phyloP scores from a whole-genome alignment of 2,113 vertebrate species.

The Bujurquina vittata region DNA sequence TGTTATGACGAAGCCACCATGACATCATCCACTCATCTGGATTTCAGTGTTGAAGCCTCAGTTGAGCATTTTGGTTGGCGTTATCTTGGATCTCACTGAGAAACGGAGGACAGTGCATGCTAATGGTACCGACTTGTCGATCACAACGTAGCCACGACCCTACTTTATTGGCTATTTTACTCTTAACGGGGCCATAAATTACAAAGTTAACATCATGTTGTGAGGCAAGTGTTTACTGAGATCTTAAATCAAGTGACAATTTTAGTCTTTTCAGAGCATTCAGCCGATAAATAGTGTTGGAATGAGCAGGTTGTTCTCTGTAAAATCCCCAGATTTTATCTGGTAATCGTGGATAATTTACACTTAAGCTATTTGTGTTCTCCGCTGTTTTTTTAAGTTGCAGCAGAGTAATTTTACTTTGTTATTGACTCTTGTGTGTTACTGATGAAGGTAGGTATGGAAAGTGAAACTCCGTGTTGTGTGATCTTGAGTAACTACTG shows the following conservation, averaged over 20 bases:
- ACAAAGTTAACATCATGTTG: too few relatives aligned
- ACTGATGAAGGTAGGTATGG: not conserved
- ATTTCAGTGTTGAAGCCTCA: too few relatives aligned
- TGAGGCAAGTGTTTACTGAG: not conserved
- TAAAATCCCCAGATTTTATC: not conserved
- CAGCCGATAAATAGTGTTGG: too few relatives aligned
- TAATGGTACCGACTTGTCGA: too few relatives aligned
- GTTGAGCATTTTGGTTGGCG: too few relatives aligned
- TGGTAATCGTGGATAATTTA: not conserved
- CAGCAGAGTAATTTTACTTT: not conserved
- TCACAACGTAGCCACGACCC: too few relatives aligned
- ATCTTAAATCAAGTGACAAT: too few relatives aligned
- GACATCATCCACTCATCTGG: too few relatives aligned
- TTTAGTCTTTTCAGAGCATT: not conserved
- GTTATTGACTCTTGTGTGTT: not conserved
- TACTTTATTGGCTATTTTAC: not conserved
- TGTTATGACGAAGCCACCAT: too few relatives aligned
- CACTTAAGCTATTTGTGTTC: not conserved
- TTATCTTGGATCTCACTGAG: too few relatives aligned
- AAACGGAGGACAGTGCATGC: too few relatives aligned
- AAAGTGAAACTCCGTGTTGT: not conserved
- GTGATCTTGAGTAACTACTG: not conserved
- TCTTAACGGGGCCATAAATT: not conserved
- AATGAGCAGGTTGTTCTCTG: too few relatives aligned
- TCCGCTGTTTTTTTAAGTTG: not conserved